A percentile compares a stretch with the other conserved stretches of the same genome.
Conservation (phyloP, 2,797 vertebrate genomes). For the Cryptoprocta ferox region DNA sequence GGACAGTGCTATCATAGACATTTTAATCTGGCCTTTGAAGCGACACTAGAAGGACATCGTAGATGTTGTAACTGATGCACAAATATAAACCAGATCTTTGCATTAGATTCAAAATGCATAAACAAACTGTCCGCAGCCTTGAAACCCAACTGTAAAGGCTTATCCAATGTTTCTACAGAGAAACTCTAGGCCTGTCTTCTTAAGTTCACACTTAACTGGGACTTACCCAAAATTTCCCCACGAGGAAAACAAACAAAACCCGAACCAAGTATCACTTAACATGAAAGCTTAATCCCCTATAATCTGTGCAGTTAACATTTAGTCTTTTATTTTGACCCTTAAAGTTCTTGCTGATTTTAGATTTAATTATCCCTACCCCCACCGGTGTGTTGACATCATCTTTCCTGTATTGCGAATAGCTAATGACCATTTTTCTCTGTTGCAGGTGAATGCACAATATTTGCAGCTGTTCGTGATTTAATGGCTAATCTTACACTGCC, state of each 20-base stretch:
- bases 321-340: slow-evolving; percentile 70
- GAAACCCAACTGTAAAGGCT: slow-evolving; percentile 44
- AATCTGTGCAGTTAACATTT: slow-evolving; percentile 61
- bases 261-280: slow-evolving; percentile 46
- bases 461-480: slow-evolving; percentile 98
- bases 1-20: neutral
- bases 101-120: slow-evolving; percentile 6
- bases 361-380: slow-evolving; percentile 70
- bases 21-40: slow-evolving; percentile 19
- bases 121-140: neutral
- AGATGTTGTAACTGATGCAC: slow-evolving; percentile 3
- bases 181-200: slow-evolving; percentile 29
- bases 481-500: slow-evolving; percentile 97
- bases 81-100: slow-evolving; percentile 53
- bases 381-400: slow-evolving; percentile 79
- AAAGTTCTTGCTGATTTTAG: slow-evolving; percentile 69
- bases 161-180: slow-evolving; percentile 52
- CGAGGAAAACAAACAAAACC: slow-evolving; percentile 45
- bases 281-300: slow-evolving; percentile 47
- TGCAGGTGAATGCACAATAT: slow-evolving; percentile 99
- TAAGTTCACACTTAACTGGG: slow-evolving; percentile 44
- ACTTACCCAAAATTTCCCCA: slow-evolving; percentile 30
- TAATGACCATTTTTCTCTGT: slow-evolving; percentile 89
- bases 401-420: slow-evolving; percentile 84
- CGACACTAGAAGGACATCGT: slow-evolving; percentile 7